These are phyloP conservation scores for Pangasius macronema DNA, from an alignment of 2,797 vertebrate genomes.

Conservation along the genomic window DNA sequence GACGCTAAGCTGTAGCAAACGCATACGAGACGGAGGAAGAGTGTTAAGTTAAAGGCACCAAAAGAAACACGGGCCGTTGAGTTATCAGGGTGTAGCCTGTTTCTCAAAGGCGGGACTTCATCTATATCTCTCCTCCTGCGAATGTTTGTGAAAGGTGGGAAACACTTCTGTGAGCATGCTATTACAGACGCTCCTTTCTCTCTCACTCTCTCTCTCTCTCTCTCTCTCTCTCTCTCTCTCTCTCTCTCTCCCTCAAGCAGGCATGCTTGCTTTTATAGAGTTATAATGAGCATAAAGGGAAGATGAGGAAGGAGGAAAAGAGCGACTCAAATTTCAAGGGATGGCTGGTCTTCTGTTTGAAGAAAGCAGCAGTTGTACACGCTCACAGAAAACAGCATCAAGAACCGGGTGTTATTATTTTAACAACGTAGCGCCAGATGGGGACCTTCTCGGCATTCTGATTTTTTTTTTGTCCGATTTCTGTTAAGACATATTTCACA, in stretches of 20 bases:
- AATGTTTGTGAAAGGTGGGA: conserved; percentile 1
- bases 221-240: conserved; percentile 12
- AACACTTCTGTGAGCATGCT: neutral
- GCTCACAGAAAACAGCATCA: neutral
- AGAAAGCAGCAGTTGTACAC: neutral
- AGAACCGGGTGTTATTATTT: neutral
- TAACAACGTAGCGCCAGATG: neutral
- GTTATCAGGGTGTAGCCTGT: neutral
- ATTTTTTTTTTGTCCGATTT: neutral
- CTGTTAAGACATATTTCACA: neutral
- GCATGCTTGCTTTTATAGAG: neutral
- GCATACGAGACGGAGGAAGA: neutral
- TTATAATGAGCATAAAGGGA: neutral
- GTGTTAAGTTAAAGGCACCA: neutral
- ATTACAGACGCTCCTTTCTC: neutral
- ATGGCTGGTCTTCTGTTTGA: neutral
- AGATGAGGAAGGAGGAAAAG: neutral
- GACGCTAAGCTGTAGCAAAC: neutral
- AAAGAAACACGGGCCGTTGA: neutral
- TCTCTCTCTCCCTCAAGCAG: neutral
- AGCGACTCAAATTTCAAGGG: conserved; percentile 12
- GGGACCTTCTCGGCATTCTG: neutral
- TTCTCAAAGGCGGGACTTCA: neutral
- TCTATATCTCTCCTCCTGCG: neutral
- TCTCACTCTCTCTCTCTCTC: neutral